Evolutionary conservation across 2,888 invertebrate species (phyloP).

Genomic region (Spodoptera picta): DNA sequence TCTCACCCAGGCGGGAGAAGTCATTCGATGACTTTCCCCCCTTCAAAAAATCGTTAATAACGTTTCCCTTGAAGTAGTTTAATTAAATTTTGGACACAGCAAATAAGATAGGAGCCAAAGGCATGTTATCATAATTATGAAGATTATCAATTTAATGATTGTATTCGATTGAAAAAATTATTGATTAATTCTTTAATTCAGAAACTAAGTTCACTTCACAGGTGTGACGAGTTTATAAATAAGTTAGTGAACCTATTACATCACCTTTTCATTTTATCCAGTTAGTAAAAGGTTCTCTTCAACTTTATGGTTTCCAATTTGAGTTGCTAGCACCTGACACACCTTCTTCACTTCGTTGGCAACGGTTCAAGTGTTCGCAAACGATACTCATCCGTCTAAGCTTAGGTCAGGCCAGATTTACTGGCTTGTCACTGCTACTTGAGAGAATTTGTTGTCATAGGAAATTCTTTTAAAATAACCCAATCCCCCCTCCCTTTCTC

Average conservation of each 20-base stretch:
- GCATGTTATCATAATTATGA: too few species aligned
- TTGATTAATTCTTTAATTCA: too few species aligned
- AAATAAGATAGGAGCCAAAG: too few species aligned
- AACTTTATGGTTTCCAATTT: conserved; percentile 40
- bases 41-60: background rate
- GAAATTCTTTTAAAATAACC: background rate
- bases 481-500: too few species aligned
- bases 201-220: too few species aligned
- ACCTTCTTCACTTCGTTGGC: conserved; percentile 29
- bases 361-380: conserved; percentile 36
- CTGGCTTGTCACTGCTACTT: conserved; percentile 6
- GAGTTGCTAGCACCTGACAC: conserved; percentile 29
- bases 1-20: too few species aligned
- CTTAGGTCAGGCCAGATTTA: conserved; percentile 23
- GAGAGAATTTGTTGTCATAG: background rate
- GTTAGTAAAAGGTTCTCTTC: conserved; percentile 9
- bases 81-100: background rate
- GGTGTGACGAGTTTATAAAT: too few species aligned
- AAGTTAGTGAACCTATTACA: too few species aligned
- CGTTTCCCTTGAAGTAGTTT: conserved; percentile 1
- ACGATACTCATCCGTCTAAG: conserved; percentile 42
- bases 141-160: too few species aligned
- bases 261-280: too few species aligned
- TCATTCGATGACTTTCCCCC: too few species aligned
- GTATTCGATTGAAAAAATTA: too few species aligned